These are phyloP conservation scores for Chorisops tibialis DNA, from an alignment of 2,888 invertebrate species.

Conservation along the genomic window DNA sequence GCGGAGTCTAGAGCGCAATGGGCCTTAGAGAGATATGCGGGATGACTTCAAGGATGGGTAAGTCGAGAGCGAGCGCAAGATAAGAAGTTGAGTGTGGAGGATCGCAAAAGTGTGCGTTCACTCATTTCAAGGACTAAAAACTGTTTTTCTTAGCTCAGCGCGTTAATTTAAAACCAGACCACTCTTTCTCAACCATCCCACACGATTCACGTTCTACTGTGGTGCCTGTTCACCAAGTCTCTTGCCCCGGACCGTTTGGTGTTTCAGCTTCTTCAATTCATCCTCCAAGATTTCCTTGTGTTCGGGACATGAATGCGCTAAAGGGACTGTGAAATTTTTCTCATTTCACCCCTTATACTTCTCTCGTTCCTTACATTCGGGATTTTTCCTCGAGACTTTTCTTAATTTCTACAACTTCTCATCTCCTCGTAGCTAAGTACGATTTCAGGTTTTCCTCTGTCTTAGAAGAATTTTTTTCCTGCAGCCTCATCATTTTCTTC, in stretches of 20 bases:
- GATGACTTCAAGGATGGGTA: no score
- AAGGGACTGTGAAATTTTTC: background rate
- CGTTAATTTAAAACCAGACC: background rate
- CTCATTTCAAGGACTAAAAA: slow-evolving; percentile 1
- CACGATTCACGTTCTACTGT: background rate
- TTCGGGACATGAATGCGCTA: no score
- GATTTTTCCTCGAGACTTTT: slow-evolving; percentile 31
- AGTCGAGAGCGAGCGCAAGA: no score
- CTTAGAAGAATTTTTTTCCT: slow-evolving; percentile 3
- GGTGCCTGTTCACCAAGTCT: background rate
- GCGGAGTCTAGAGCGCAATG: no score
- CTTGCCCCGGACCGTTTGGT: background rate
- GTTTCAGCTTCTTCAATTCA: background rate
- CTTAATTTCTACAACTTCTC: slow-evolving; percentile 32
- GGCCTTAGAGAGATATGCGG: no score
- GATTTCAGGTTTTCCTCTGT: slow-evolving; percentile 21
- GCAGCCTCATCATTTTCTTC: background rate
- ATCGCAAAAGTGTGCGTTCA: background rate
- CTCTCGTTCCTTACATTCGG: background rate
- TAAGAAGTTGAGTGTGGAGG: background rate
- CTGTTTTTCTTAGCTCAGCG: background rate
- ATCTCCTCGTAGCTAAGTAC: slow-evolving; percentile 24
- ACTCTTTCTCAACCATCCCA: background rate
- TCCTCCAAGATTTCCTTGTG: no score
- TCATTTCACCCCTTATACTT: background rate